Conservation (phyloP, 2,888 invertebrate genomes). For the Agrilus mali region DNA sequence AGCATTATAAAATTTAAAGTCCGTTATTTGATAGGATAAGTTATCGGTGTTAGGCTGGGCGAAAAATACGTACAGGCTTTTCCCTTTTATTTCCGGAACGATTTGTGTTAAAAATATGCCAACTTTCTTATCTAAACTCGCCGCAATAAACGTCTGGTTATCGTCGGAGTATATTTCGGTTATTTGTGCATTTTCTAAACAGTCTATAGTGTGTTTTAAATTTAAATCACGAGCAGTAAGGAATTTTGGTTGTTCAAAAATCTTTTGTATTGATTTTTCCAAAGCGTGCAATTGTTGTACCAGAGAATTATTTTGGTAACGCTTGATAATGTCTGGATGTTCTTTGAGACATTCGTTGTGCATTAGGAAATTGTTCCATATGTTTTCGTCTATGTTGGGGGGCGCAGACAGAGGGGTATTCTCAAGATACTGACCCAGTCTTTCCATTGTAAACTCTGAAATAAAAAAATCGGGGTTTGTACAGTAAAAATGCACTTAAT, state of each 20-base stretch:
- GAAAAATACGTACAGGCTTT: constrained; percentile 43
- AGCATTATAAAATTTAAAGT: constrained; percentile 64
- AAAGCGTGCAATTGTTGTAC: constrained; percentile 69
- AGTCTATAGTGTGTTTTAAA: constrained; percentile 38
- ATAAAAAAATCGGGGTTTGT: constrained; percentile 15
- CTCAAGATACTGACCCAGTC: constrained; percentile 81
- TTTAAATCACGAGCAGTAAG: constrained; percentile 51
- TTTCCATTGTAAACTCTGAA: constrained; percentile 68
- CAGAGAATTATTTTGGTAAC: constrained; percentile 63
- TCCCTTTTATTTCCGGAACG: constrained; percentile 32
- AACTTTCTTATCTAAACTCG: constrained; percentile 35
- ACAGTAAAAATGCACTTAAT: constrained; percentile 14
- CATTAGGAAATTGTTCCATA: constrained; percentile 64
- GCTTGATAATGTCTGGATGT: constrained; percentile 60
- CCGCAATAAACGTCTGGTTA: constrained; percentile 39
- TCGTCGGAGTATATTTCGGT: constrained; percentile 41
- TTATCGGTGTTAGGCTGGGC: constrained; percentile 33
- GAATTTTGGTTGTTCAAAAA: constrained; percentile 54
- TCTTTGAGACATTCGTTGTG: constrained; percentile 61
- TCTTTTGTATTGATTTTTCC: constrained; percentile 47
- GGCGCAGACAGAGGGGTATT: constrained; percentile 59
- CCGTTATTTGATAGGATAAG: constrained; percentile 45
- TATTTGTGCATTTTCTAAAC: constrained; percentile 22
- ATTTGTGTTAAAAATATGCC: constrained; percentile 41
- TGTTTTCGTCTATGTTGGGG: constrained; percentile 58